phyloP scores from a whole-genome alignment of 2,113 vertebrate species.

The Catharus bicknelli region DNA sequence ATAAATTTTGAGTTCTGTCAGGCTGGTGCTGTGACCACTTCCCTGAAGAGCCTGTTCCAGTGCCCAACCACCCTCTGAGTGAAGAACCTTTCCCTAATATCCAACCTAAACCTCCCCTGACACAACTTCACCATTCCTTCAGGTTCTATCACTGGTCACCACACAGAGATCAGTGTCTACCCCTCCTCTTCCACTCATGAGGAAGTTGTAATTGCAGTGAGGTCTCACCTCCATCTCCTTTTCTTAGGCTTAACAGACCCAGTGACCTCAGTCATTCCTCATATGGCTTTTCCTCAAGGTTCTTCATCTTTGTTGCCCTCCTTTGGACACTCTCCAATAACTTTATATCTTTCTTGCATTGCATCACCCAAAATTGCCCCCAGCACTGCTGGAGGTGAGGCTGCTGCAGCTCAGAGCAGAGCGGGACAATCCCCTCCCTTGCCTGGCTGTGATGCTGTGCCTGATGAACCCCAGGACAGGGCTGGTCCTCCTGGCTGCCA shows the following conservation, averaged over 20 bases:
- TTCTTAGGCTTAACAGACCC: not conserved
- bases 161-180: not conserved
- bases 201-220: not conserved
- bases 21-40: not conserved
- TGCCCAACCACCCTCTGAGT: not conserved
- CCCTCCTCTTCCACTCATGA: not conserved
- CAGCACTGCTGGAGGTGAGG: accelerated
- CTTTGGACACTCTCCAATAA: not conserved
- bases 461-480: accelerated
- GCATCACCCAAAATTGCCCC: not conserved
- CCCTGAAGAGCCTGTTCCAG: not conserved
- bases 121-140: not conserved
- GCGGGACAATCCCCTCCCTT: not conserved
- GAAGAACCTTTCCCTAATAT: not conserved
- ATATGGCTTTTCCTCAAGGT: accelerated
- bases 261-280: not conserved
- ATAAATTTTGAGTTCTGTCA: not conserved
- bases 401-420: accelerated
- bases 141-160: not conserved
- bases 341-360: not conserved
- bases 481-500: not conserved
- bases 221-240: not conserved
- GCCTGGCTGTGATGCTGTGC: accelerated
- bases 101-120: not conserved
- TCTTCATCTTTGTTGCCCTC: not conserved